These are phyloP conservation scores for Trachelus iudaicus DNA, from an alignment of 2,888 invertebrate genomes.

Conservation along the genomic window DNA sequence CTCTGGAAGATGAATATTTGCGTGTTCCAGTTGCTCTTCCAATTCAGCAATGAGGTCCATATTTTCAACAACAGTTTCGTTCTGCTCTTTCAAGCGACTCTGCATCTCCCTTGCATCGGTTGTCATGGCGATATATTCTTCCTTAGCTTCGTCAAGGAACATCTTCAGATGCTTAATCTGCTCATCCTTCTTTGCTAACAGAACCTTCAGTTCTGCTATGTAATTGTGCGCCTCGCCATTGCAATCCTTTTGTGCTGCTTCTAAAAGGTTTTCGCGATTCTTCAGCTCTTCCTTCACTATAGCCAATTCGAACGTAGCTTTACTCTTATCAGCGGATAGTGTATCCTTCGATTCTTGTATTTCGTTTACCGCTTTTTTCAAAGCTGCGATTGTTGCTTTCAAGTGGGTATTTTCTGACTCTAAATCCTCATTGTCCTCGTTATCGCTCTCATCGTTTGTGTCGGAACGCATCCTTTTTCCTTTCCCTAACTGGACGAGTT, in stretches of 20 bases:
- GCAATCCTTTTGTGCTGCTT: conserved; percentile 38
- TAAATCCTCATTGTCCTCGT: conserved; percentile 32
- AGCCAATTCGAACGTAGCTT: conserved; percentile 44
- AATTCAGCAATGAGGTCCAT: conserved; percentile 49
- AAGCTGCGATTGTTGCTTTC: conserved; percentile 36
- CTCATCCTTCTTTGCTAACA: conserved; percentile 42
- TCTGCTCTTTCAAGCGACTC: conserved; percentile 38
- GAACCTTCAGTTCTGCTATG: conserved; percentile 43
- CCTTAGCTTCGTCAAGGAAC: conserved; percentile 57
- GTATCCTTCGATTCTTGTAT: conserved; percentile 41
- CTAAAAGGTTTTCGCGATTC: conserved; percentile 39
- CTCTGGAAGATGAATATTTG: conserved; percentile 45
- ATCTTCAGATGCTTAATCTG: conserved; percentile 53
- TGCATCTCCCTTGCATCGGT: conserved; percentile 38
- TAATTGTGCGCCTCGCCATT: conserved; percentile 31
- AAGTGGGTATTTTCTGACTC: conserved; percentile 46
- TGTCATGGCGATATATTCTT: conserved; percentile 52
- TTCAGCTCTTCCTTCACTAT: conserved; percentile 45
- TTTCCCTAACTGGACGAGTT: conserved; percentile 17
- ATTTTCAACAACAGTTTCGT: conserved; percentile 39
- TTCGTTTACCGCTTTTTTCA: conserved; percentile 41
- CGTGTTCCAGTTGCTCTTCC: conserved; percentile 43
- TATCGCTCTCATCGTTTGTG: conserved; percentile 12
- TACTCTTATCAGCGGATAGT: conserved; percentile 44
- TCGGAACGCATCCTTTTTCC: conserved; percentile 38